Evolutionary conservation across 2,113 vertebrate genomes (phyloP).

Genomic region (Genyomyrus donnyi): DNA sequence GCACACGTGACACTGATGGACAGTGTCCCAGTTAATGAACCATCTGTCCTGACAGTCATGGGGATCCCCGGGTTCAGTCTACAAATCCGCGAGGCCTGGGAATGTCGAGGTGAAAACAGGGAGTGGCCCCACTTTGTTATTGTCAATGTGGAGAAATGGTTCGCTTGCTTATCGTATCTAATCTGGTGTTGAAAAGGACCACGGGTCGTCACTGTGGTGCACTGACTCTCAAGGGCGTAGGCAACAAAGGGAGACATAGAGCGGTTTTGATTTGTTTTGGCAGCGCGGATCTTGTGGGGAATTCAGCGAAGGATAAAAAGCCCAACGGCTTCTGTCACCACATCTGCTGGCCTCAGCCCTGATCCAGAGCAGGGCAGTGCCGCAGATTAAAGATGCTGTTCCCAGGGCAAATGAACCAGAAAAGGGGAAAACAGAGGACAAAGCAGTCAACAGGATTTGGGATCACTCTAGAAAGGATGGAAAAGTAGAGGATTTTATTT

Average conservation of each 20-base stretch:
- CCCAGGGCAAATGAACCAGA: not conserved
- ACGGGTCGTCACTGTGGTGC: not conserved
- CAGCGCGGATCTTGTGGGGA: slow-evolving; percentile 8
- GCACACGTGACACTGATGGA: not conserved
- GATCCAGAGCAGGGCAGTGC: not conserved
- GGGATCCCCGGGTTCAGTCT: not conserved
- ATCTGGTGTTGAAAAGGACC: not conserved
- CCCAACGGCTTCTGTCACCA: not conserved
- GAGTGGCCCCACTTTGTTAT: not conserved
- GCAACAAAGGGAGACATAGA: slow-evolving; percentile 21
- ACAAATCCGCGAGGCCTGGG: not conserved
- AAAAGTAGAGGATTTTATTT: not conserved
- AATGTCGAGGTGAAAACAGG: slow-evolving; percentile 44
- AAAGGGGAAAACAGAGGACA: not conserved
- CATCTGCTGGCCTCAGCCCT: not conserved
- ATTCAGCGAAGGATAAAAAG: not conserved
- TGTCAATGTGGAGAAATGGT: not conserved
- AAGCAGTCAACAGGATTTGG: not conserved
- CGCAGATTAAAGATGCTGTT: not conserved
- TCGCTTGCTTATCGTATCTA: not conserved
- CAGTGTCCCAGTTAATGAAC: not conserved
- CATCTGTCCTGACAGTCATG: not conserved
- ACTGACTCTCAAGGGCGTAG: not conserved
- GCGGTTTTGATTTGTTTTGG: slow-evolving; percentile 31
- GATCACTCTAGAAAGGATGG: not conserved